These are phyloP conservation scores for Mohoua ochrocephala DNA, from an alignment of 2,113 vertebrate species.

Conservation along the genomic window DNA sequence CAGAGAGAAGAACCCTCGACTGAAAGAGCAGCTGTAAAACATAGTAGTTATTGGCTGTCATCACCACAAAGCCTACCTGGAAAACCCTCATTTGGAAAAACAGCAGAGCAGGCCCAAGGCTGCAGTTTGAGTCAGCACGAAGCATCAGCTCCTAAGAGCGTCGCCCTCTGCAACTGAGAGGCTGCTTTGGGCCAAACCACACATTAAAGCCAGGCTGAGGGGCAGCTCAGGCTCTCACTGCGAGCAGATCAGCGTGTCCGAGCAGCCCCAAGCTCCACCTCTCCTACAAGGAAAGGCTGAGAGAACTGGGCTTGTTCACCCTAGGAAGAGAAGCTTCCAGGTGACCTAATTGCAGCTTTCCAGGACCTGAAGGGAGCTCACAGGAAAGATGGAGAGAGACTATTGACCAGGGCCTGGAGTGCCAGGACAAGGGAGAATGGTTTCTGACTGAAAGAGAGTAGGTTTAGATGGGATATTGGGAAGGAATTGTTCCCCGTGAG, in stretches of 20 bases:
- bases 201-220: background rate
- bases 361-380: background rate
- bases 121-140: background rate
- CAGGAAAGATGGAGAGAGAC: background rate
- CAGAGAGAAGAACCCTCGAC: background rate
- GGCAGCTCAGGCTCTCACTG: background rate
- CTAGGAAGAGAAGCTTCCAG: background rate
- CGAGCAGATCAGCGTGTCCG: background rate
- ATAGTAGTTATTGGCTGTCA: background rate
- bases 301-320: background rate
- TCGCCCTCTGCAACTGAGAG: background rate
- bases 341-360: background rate
- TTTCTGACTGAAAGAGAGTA: background rate
- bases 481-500: background rate
- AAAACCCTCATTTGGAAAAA: background rate
- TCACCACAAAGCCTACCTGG: background rate
- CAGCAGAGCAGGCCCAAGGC: background rate
- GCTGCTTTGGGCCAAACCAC: background rate
- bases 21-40: background rate
- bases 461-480: no score
- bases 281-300: background rate
- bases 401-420: background rate
- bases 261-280: background rate
- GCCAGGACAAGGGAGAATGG: background rate
- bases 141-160: background rate